Conservation (phyloP, 2,113 vertebrate species). For the Hemicordylus capensis region DNA sequence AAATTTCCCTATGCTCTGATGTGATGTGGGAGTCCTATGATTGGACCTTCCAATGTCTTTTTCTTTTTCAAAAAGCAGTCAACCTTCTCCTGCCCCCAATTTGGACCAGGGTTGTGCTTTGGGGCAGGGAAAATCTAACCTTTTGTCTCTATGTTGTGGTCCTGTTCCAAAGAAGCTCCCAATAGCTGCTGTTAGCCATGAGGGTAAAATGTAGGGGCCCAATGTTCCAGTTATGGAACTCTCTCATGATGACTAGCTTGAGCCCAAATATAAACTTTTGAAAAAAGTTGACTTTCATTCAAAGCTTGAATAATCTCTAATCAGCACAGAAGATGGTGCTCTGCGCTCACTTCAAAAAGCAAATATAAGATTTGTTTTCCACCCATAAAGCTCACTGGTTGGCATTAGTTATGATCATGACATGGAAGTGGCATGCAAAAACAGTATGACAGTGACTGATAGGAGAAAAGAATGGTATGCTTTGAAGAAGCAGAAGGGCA, state of each 20-base stretch:
- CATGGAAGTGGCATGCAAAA: not conserved
- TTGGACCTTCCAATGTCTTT: no score
- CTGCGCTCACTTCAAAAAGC: constrained; percentile 65
- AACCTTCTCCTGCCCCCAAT: no score
- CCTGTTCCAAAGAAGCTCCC: no score
- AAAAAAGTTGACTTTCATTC: not conserved
- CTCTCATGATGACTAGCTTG: no score
- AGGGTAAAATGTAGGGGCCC: no score
- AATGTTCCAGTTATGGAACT: no score
- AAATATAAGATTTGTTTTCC: not conserved
- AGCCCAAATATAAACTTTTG: not conserved
- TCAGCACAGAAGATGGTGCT: constrained; percentile 75
- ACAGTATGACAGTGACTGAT: not conserved
- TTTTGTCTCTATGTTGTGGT: no score
- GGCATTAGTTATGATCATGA: accelerated
- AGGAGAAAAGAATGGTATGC: not conserved
- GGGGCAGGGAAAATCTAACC: not conserved
- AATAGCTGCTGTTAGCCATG: no score
- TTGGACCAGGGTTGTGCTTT: no score
- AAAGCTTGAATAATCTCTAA: not conserved
- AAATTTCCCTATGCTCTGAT: no score
- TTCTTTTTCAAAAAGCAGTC: no score
- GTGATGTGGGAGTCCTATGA: no score
- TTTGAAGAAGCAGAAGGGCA: not conserved
- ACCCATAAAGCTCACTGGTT: not conserved